Evolutionary conservation across 2,888 invertebrate species (phyloP), one percentile per base, ranked within the genome.

Genomic region (Hirtodrosophila cameraria): DNA sequence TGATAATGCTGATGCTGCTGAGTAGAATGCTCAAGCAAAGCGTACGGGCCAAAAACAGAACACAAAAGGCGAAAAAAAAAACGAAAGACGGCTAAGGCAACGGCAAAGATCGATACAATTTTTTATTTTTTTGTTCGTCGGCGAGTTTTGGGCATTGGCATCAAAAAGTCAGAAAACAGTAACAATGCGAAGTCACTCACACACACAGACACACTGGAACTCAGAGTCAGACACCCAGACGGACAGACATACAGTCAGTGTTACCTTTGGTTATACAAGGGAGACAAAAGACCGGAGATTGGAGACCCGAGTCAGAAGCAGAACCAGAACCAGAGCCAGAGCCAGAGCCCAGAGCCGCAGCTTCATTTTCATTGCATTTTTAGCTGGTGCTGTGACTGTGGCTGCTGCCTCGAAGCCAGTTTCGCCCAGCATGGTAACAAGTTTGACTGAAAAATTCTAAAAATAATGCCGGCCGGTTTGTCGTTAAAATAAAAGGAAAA

Each of bases 381-480:
- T 77, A 67, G 70, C 71, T 68, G 54, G 15, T 57, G 38, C 73
- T 75, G 65, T 25, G 66, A 42, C 39, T 11, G 64, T 60, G 50
- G 45, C 12, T 55, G 74, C 58, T 59, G 75, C 63, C 66, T 65
- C 52, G 41, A 58, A 85, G 79, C 85, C 82, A 77, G 88, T 84
- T 79, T 82, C 62, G 72, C 74, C 77, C 85, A 82, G 86, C 87
- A 80, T 88, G 88, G 89, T 88, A 89, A 89, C 89, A 81, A 86
- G 88, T 89, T 89, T 86, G 64, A 63, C 81, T 80, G 78, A 81
- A 80, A 73, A 80, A 78, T 86, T 88, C 87, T 89, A 89, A 87
- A 88, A 88, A 89, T 88, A 88, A 85, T 75, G 76, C 88, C 81
- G 82, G 82, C 86, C 86, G 82, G 87, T 88, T 88, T 88, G 79